Evolutionary conservation across 2,888 invertebrate species (phyloP).

Genomic region (Amiota mariae): DNA sequence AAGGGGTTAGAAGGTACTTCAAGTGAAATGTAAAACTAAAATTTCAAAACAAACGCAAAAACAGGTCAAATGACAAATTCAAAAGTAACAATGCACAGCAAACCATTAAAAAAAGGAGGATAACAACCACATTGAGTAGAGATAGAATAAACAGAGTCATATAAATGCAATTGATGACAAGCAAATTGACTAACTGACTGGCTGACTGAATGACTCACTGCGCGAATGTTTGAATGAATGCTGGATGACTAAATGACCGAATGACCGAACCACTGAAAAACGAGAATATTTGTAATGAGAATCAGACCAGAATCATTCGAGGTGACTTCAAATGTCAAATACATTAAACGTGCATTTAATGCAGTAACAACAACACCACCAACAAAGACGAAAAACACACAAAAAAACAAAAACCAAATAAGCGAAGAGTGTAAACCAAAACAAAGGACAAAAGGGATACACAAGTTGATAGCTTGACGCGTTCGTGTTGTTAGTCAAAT

Average conservation of each 20-base stretch:
- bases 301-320: neutral
- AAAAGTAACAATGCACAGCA: conserved; percentile 41
- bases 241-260: neutral
- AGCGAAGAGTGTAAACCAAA: too few relatives aligned
- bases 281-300: neutral
- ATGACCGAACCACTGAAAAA: neutral
- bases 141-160: conserved; percentile 32
- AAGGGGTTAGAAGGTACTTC: neutral
- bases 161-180: conserved; percentile 38
- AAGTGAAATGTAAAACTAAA: neutral
- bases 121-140: conserved; percentile 32
- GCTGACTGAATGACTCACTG: neutral
- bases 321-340: conserved; percentile 68
- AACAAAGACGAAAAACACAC: too few relatives aligned
- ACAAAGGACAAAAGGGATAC: too few relatives aligned
- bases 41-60: conserved; percentile 5
- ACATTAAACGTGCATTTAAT: conserved; percentile 68
- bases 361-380: conserved; percentile 33
- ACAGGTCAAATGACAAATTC: conserved; percentile 27
- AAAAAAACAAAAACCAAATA: too few relatives aligned
- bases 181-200: neutral
- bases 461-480: conserved; percentile 42
- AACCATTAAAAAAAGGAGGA: conserved; percentile 23
- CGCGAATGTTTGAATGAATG: neutral
- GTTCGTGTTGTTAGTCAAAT: conserved; percentile 52